A percentile compares a stretch with the other conserved stretches of the same genome.
These are phyloP conservation scores for Rachycentron canadum DNA, from an alignment of 2,797 vertebrate genomes.

Conservation along the genomic window DNA sequence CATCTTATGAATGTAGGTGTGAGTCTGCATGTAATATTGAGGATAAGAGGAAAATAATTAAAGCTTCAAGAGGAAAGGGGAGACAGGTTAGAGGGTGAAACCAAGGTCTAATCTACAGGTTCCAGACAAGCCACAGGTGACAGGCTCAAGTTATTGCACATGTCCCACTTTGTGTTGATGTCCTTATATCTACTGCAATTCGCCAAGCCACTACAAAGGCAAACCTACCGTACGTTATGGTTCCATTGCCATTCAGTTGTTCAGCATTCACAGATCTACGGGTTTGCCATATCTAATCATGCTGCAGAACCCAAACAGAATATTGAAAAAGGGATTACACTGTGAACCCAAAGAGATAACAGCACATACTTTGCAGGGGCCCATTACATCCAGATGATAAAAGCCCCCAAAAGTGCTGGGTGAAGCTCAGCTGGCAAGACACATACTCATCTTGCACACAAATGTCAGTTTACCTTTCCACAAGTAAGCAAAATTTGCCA, in stretches of 20 bases:
- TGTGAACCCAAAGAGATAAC: conserved; percentile 68
- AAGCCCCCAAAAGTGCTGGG: conserved; percentile 52
- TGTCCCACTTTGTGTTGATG: background rate
- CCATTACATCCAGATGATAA: conserved; percentile 67
- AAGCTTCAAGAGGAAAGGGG: conserved; percentile 15
- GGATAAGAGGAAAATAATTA: conserved; percentile 60
- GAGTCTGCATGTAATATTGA: conserved; percentile 51
- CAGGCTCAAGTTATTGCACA: background rate
- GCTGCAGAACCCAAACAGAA: conserved; percentile 59
- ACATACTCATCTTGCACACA: conserved; percentile 3
- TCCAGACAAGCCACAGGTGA: conserved; percentile 44
- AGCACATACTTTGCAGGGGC: conserved; percentile 52
- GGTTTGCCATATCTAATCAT: conserved; percentile 59
- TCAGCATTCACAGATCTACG: conserved; percentile 42
- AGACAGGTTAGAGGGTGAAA: conserved; percentile 27
- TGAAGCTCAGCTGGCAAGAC: conserved; percentile 49
- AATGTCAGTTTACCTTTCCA: conserved; percentile 29
- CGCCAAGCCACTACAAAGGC: conserved; percentile 21
- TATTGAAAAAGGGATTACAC: conserved; percentile 65
- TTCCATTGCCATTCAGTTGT: conserved; percentile 24
- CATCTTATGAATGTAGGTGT: conserved; percentile 46
- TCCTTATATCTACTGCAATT: conserved; percentile 20
- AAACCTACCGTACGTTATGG: background rate
- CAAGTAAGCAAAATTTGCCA: conserved; percentile 29
- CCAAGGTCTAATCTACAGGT: conserved; percentile 50